Evolutionary conservation across 2,113 vertebrate species (phyloP), one percentile per base, ranked within the genome.

Genomic region (Malurus alboscapulatus): DNA sequence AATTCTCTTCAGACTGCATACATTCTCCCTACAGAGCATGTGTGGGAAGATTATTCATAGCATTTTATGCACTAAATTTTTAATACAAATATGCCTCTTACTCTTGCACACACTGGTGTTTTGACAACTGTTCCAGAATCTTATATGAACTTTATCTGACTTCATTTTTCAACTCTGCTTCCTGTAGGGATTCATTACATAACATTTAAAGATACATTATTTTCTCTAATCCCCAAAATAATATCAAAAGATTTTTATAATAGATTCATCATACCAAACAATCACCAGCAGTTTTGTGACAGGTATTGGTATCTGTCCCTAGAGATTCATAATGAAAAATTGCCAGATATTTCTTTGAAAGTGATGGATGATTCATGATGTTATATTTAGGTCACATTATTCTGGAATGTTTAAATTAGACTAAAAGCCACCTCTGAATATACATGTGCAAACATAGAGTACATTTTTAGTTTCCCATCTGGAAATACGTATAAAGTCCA

Each of bases 391-490:
- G 25, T 63, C 25, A 80, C 53, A 80, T 94, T 95, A 95, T 94
- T 80, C 48, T 92, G 73, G 88, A 94, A 95, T 95, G 84, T 90
- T 96, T 86, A 90, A 94, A 80, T 96, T 91, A 93, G 72, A 71
- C 68, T 92, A 86, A 84, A 92, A 75, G 34, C 80, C 40, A 88
- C 65, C 57, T 95, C 77, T 95, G 67, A 88, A 53, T 84, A 59
- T 89, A 76, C 74, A 81, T 42, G 61, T 93, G 78, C 72, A 96
- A 91, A 95, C 74, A 94, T 24, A 74, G 63, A 94, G 26, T 63
- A 90, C 72, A 59, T 89, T 97, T 96, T 93, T 94, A 84, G 79
- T 91, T 92, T 87, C 72, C 90, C 90, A 92, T 94, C 85, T 96
- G 93, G 89, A 97, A 96, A 96, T 36, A 80, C 25, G 21, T 72